These are phyloP conservation scores for Drosophila sucinea DNA, from an alignment of 1,140 invertebrate species.

Conservation along the genomic window DNA sequence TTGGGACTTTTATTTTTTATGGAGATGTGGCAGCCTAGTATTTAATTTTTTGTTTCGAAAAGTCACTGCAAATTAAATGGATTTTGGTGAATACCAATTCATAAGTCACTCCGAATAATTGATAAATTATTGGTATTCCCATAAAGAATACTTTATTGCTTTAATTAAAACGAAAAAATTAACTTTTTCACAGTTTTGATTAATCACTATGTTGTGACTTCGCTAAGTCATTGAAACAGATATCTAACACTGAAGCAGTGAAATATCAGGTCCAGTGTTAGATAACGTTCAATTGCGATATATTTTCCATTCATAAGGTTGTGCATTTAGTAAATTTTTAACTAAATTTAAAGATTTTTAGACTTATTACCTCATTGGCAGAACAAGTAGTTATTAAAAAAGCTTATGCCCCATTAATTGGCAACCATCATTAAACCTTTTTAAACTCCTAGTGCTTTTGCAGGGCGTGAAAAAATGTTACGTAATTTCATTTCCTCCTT, in stretches of 20 bases:
- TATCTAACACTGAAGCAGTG: neutral
- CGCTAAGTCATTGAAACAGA: too few species aligned
- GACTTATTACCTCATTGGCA: neutral
- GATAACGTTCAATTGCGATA: constrained; percentile 2
- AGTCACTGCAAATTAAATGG: too few species aligned
- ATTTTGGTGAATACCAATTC: too few species aligned
- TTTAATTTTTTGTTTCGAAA: too few species aligned
- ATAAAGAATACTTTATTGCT: too few species aligned
- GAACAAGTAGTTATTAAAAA: neutral
- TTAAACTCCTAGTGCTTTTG: neutral
- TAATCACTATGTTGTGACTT: too few species aligned
- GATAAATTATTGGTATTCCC: too few species aligned
- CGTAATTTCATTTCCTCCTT: constrained; percentile 52
- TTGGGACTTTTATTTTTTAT: neutral
- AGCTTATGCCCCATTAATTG: neutral
- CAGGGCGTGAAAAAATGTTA: constrained; percentile 39
- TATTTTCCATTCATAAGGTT: constrained; percentile 6
- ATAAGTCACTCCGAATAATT: too few species aligned
- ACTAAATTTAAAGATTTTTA: neutral
- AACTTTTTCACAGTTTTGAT: too few species aligned
- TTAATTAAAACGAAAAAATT: too few species aligned
- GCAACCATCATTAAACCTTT: neutral
- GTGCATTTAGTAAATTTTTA: neutral
- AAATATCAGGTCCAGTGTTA: neutral
- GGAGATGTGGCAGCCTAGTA: too few species aligned